Evolutionary conservation across 2,888 invertebrate genomes (phyloP).

Genomic region (Cordilura impudica): DNA sequence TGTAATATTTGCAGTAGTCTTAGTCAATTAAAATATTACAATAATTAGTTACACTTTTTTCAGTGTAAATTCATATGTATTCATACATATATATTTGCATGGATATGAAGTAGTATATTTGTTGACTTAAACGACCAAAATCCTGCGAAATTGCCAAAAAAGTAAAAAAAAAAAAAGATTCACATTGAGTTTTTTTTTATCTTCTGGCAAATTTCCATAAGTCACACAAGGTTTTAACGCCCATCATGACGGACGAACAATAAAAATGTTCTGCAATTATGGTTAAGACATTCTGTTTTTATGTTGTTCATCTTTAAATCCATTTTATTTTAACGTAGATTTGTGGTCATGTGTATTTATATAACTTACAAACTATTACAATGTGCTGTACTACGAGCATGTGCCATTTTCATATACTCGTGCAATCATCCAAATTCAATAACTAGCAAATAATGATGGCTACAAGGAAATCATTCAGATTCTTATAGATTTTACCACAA

Average conservation of each 20-base stretch:
- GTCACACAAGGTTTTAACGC: conserved; percentile 56
- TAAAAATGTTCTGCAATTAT: conserved; percentile 50
- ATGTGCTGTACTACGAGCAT: too few species aligned
- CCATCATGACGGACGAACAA: conserved; percentile 49
- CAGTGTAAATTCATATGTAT: background rate
- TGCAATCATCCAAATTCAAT: background rate
- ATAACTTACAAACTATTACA: too few species aligned
- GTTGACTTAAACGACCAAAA: conserved; percentile 43
- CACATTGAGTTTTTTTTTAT: conserved; percentile 13
- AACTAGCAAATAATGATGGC: conserved; percentile 3
- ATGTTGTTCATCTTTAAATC: background rate
- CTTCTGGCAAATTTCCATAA: conserved; percentile 55
- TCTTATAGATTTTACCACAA: background rate
- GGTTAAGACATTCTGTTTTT: conserved; percentile 44
- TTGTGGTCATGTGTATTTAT: too few species aligned
- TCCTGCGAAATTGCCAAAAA: conserved; percentile 55
- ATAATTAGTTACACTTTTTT: background rate
- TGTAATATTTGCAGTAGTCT: too few species aligned
- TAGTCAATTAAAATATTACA: too few species aligned
- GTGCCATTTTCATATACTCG: too few species aligned
- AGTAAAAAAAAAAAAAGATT: too few species aligned
- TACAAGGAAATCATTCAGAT: too few species aligned
- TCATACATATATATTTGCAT: background rate
- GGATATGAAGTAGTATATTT: background rate
- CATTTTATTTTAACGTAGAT: background rate